phyloP scores from a whole-genome alignment of 1,140 invertebrate genomes.

The Piezodorus guildinii region DNA sequence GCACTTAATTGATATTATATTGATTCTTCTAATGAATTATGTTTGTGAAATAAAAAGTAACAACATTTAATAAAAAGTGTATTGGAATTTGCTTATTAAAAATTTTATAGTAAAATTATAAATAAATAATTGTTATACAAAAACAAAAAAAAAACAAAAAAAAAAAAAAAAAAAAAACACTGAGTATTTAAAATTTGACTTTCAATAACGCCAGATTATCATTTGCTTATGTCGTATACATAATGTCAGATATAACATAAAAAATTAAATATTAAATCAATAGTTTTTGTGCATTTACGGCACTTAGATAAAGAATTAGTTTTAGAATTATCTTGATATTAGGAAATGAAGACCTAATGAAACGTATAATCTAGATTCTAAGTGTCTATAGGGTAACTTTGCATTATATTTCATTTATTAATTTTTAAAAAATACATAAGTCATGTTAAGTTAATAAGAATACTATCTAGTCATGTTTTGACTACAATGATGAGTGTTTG shows the following conservation, averaged over 20 bases:
- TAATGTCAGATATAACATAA: conserved; percentile 6
- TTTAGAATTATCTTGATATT: conserved; percentile 8
- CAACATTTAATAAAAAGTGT: too few species aligned
- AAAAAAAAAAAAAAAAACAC: too few species aligned
- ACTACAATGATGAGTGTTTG: not conserved
- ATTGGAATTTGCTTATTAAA: too few species aligned
- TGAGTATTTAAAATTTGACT: too few species aligned
- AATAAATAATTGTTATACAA: too few species aligned
- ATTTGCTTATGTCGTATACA: conserved; percentile 2
- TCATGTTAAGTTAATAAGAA: not conserved
- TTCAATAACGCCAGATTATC: not conserved
- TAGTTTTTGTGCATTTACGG: conserved; percentile 28
- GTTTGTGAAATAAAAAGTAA: too few species aligned
- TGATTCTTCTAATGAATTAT: too few species aligned
- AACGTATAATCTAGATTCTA: conserved; percentile 14
- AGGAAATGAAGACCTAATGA: conserved; percentile 5
- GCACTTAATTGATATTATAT: too few species aligned
- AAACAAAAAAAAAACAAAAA: too few species aligned
- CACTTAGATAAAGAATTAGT: conserved; percentile 17
- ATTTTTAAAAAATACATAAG: conserved; percentile 10
- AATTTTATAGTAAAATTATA: too few species aligned
- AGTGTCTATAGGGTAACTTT: conserved; percentile 15
- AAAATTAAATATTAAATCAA: not conserved
- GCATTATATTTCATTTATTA: conserved; percentile 9
- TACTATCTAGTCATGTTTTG: conserved; percentile 11